phyloP scores from a whole-genome alignment of 2,888 invertebrate genomes.

The Lepas anatifera region DNA sequence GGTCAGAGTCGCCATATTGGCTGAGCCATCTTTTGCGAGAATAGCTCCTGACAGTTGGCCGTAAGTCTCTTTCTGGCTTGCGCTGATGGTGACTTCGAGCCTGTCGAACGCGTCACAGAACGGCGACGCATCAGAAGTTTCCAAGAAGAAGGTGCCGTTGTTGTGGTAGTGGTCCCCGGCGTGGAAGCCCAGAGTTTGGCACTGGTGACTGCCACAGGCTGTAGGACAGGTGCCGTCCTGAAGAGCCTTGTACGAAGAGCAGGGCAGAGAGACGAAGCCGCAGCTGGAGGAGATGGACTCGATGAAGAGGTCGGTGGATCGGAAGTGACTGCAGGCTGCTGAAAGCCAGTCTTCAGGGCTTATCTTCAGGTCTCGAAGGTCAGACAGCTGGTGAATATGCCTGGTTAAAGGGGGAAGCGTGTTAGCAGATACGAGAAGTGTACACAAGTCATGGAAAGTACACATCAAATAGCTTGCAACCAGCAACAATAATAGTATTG shows the following conservation, averaged over 20 bases:
- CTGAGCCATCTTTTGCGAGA: background rate
- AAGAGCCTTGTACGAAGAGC: constrained; percentile 21
- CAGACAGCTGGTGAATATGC: background rate
- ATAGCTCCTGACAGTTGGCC: background rate
- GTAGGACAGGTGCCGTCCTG: constrained; percentile 7
- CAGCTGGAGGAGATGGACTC: constrained; percentile 23
- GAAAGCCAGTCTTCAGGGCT: background rate
- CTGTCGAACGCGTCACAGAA: background rate
- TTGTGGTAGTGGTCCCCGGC: background rate
- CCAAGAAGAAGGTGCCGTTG: background rate
- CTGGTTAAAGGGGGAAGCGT: background rate
- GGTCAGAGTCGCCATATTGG: background rate
- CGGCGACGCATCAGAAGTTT: background rate
- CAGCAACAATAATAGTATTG: too few relatives aligned
- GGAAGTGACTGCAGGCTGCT: constrained; percentile 20
- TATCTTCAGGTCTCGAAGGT: background rate
- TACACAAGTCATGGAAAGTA: too few relatives aligned
- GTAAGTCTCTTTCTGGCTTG: background rate
- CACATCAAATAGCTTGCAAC: too few relatives aligned
- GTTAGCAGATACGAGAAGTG: too few relatives aligned
- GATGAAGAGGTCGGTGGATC: constrained; percentile 21
- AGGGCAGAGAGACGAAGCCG: constrained; percentile 18
- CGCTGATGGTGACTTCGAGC: background rate
- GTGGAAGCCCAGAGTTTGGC: background rate
- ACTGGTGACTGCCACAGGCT: background rate